These are phyloP conservation scores for Chrysina gloriosa DNA, from an alignment of 2,888 invertebrate species.

Conservation along the genomic window DNA sequence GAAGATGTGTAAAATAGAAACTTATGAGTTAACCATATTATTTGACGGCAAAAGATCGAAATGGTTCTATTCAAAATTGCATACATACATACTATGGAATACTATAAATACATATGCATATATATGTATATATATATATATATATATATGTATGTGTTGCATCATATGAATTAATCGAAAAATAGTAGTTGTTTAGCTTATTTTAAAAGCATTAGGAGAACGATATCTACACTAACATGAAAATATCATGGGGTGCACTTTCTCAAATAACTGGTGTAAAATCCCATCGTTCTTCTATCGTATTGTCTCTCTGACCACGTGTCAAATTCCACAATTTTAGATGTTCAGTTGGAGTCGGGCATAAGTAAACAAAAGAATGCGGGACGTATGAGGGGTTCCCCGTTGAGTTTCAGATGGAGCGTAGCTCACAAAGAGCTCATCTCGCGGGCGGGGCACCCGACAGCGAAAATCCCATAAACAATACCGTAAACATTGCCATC, in stretches of 20 bases:
- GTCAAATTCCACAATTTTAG: conserved; percentile 51
- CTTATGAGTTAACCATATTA: no score
- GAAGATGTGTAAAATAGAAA: no score
- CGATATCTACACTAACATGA: conserved; percentile 23
- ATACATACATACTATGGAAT: no score
- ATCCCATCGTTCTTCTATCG: conserved; percentile 37
- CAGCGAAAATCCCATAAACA: conserved; percentile 60
- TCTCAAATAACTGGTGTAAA: conserved; percentile 34
- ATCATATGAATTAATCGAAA: not conserved
- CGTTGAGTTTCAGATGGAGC: conserved; percentile 50
- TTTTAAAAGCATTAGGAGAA: conserved; percentile 23
- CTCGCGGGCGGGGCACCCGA: conserved; percentile 53
- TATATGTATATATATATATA: not conserved
- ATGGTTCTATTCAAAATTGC: no score
- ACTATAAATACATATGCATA: no score
- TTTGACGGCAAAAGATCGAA: no score
- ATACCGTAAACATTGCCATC: conserved; percentile 59
- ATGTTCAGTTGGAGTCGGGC: conserved; percentile 50
- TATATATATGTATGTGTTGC: no score
- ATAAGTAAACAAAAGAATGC: conserved; percentile 51
- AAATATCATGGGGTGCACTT: not conserved
- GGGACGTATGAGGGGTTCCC: conserved; percentile 47
- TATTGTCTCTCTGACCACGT: conserved; percentile 46
- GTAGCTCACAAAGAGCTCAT: conserved; percentile 50
- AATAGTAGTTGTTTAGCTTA: conserved; percentile 12